phyloP scores from a whole-genome alignment of 2,797 vertebrate genomes.

The Phrynocephalus guinanensis region DNA sequence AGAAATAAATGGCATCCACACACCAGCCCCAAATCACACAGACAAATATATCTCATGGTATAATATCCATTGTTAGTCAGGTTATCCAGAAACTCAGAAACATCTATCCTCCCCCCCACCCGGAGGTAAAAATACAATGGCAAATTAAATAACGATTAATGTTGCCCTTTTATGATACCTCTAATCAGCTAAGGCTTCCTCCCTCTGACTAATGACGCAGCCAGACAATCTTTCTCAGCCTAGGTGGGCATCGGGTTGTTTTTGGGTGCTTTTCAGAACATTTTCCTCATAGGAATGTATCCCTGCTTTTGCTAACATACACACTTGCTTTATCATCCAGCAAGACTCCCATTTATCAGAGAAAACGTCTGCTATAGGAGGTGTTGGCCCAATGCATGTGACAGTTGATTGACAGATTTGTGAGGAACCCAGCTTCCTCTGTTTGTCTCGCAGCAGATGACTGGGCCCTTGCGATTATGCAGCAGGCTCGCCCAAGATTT shows the following conservation, averaged over 20 bases:
- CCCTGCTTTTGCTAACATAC: not conserved
- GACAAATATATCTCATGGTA: not conserved
- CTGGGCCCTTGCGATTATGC: constrained; percentile 40
- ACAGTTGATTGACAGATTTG: constrained; percentile 66
- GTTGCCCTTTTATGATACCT: not conserved
- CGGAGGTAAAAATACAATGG: not conserved
- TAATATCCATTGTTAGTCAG: not conserved
- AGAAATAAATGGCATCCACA: not conserved
- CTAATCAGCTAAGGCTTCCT: not conserved
- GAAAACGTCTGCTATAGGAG: constrained; percentile 30
- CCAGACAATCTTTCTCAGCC: not conserved
- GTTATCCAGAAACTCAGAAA: not conserved
- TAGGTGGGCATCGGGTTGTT: not conserved
- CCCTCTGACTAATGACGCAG: not conserved
- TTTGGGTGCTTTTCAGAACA: not conserved
- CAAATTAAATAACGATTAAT: not conserved
- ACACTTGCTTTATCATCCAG: constrained; percentile 23
- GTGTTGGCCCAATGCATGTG: constrained; percentile 26
- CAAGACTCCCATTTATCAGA: not conserved
- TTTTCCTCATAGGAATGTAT: not conserved
- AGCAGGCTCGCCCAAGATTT: not conserved
- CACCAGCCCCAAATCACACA: not conserved
- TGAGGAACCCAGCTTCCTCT: constrained; percentile 70
- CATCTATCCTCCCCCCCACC: not conserved
- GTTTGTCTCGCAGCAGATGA: constrained; percentile 58